Evolutionary conservation across 2,888 invertebrate genomes (phyloP).

Genomic region (Eurytoma californica): DNA sequence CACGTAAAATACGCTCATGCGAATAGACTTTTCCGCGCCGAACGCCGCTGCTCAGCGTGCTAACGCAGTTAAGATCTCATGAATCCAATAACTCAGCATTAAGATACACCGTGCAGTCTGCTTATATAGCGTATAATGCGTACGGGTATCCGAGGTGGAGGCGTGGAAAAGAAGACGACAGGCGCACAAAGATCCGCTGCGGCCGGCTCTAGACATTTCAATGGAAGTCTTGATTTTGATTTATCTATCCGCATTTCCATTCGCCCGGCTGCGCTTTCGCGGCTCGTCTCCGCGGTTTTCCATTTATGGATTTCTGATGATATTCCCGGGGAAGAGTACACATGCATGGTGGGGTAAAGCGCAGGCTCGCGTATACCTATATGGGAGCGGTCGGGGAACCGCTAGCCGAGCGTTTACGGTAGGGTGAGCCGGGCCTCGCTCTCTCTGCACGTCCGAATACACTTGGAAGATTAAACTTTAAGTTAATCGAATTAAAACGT

Average conservation of each 20-base stretch:
- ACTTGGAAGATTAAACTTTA: conserved; percentile 50
- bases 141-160: conserved; percentile 10
- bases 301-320: conserved; percentile 57
- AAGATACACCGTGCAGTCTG: conserved; percentile 47
- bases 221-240: conserved; percentile 62
- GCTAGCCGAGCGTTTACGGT: conserved; percentile 9
- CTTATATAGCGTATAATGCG: conserved; percentile 32
- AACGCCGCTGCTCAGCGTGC: too few species aligned
- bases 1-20: conserved; percentile 5
- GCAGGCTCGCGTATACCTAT: too few species aligned
- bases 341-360: too few species aligned
- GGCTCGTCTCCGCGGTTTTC: conserved; percentile 45
- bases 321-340: conserved; percentile 18
- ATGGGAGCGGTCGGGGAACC: too few species aligned
- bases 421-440: not conserved
- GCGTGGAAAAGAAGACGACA: conserved; percentile 26
- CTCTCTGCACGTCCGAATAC: conserved; percentile 16
- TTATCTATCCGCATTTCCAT: conserved; percentile 60
- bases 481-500: conserved; percentile 52
- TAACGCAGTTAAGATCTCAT: conserved; percentile 47
- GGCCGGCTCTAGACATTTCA: conserved; percentile 53
- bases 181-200: conserved; percentile 42
- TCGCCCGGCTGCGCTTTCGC: conserved; percentile 23
- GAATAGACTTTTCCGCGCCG: not conserved
- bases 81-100: conserved; percentile 54